phyloP scores from a whole-genome alignment of 2,113 vertebrate genomes.

The Stercorarius parasiticus region DNA sequence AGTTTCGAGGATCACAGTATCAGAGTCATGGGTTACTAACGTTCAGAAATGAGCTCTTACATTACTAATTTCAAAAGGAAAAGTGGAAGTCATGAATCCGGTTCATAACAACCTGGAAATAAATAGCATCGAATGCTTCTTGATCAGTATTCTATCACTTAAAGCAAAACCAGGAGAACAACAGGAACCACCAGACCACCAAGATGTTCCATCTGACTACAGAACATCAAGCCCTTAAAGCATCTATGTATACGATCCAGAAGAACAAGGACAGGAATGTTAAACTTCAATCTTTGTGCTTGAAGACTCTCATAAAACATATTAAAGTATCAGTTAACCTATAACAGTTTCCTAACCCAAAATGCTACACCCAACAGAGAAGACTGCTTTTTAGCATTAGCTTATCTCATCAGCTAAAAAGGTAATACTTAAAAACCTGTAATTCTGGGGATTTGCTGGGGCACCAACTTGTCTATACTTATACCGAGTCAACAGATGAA shows the following conservation, averaged over 20 bases:
- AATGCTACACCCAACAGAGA: not conserved
- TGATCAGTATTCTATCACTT: not conserved
- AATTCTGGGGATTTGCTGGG: not conserved
- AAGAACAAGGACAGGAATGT: not conserved
- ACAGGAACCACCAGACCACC: not conserved
- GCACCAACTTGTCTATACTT: not conserved
- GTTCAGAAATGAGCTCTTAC: not conserved
- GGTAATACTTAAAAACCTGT: not conserved
- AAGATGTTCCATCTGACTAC: not conserved
- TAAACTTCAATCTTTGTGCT: not conserved
- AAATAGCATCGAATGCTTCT: not conserved
- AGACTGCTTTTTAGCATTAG: not conserved
- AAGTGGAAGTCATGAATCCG: not conserved
- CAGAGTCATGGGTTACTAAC: accelerated
- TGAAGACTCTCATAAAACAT: not conserved
- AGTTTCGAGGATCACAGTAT: not conserved
- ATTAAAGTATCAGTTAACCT: not conserved
- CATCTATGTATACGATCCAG: not conserved
- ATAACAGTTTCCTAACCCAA: not conserved
- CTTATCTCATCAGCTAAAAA: not conserved
- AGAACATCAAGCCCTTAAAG: not conserved
- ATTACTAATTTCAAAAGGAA: not conserved
- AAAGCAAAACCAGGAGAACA: not conserved
- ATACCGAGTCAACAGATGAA: not conserved
- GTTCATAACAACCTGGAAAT: not conserved